Percentiles rank a stretch among this genome's conserved stretches.
Conservation (phyloP, 2,797 vertebrate genomes). For the Gorsachius magnificus region DNA sequence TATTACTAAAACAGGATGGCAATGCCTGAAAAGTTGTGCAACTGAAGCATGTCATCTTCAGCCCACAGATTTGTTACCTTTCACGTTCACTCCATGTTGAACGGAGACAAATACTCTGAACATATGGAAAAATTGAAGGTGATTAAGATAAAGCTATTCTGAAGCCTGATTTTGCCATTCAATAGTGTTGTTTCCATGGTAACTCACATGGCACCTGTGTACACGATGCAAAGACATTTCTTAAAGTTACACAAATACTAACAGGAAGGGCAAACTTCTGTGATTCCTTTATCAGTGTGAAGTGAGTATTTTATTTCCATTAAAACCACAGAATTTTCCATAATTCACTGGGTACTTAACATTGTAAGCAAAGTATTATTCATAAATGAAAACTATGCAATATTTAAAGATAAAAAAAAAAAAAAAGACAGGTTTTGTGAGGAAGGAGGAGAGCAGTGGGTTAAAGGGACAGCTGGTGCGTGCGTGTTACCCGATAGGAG, state of each 20-base stretch:
- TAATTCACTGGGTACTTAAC: not conserved
- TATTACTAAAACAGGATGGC: not conserved
- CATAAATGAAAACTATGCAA: not conserved
- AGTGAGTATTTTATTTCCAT: not conserved
- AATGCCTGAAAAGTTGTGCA: not conserved
- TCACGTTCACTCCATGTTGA: not conserved
- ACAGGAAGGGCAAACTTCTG: conserved; percentile 2
- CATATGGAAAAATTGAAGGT: conserved; percentile 17
- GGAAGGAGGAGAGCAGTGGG: conserved; percentile 21
- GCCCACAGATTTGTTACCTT: not conserved
- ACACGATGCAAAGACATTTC: not conserved
- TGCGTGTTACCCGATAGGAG: not conserved
- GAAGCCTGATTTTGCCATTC: conserved; percentile 12
- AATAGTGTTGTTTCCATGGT: not conserved
- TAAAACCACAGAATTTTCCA: not conserved
- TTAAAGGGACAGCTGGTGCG: conserved; percentile 32
- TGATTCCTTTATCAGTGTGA: not conserved
- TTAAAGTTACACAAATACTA: conserved; percentile 14
- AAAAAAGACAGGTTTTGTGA: not conserved
- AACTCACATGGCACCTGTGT: conserved; percentile 17
- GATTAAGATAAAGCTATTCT: conserved; percentile 19
- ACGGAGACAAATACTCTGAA: not conserved
- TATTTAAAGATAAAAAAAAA: not conserved
- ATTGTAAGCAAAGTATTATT: not conserved
- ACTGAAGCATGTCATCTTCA: not conserved